phyloP scores from a whole-genome alignment of 2,113 vertebrate genomes.

The Prolemur simus region DNA sequence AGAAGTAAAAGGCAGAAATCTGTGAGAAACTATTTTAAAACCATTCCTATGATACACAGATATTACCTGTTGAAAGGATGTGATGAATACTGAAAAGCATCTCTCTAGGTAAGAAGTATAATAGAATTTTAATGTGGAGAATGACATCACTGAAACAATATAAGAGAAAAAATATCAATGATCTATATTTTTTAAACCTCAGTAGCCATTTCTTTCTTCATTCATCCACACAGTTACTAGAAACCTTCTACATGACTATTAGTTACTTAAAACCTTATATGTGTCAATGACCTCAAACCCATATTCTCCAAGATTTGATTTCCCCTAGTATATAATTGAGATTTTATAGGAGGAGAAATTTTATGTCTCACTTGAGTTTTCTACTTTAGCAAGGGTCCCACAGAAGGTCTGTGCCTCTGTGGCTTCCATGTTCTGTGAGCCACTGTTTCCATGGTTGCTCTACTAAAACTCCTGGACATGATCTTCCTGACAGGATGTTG shows the following conservation, averaged over 20 bases:
- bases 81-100: neutral
- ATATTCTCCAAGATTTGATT: neutral
- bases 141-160: neutral
- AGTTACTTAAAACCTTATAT: neutral
- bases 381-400: too few relatives aligned
- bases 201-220: neutral
- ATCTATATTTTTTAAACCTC: neutral
- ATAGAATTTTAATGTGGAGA: neutral
- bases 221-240: neutral
- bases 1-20: neutral
- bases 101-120: neutral
- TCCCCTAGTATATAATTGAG: neutral
- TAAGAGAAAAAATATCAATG: neutral
- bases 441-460: neutral
- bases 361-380: neutral
- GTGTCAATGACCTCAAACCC: neutral
- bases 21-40: neutral
- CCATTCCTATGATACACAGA: neutral
- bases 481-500: neutral
- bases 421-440: rapidly evolving
- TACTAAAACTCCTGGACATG: too few relatives aligned
- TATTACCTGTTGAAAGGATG: neutral
- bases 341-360: neutral
- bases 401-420: neutral
- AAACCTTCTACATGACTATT: neutral